phyloP scores from a whole-genome alignment of 2,797 vertebrate species.

The Macropodus opercularis region DNA sequence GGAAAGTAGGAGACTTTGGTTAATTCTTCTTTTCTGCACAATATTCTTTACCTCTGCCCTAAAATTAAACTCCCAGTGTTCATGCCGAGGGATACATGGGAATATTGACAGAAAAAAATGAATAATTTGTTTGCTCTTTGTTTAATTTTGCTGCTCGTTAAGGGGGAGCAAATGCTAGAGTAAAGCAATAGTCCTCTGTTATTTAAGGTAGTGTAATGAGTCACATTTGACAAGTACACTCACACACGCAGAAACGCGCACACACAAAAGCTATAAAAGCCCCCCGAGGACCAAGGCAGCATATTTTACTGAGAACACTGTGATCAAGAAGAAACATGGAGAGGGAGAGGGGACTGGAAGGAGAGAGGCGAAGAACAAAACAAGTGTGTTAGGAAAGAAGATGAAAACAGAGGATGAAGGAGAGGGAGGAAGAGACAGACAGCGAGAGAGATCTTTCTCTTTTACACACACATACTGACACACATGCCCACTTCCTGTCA shows the following conservation, averaged over 20 bases:
- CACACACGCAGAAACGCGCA: conserved; percentile 16
- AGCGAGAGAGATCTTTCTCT: conserved; percentile 9
- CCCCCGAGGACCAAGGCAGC: conserved; percentile 60
- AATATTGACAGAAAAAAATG: conserved; percentile 5
- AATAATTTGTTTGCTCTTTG: conserved; percentile 2
- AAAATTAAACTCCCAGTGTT: conserved; percentile 1
- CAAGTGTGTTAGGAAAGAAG: conserved; percentile 37
- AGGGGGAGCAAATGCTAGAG: conserved; percentile 12
- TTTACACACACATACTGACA: conserved; percentile 1
- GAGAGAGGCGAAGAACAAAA: conserved; percentile 50
- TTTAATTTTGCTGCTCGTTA: conserved; percentile 26
- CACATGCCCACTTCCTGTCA: conserved; percentile 52
- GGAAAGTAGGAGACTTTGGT: neutral
- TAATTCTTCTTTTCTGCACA: too few species aligned
- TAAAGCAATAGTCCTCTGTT: conserved; percentile 34
- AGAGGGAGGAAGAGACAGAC: conserved; percentile 21
- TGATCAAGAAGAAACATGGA: conserved; percentile 68
- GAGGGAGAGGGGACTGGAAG: conserved; percentile 26
- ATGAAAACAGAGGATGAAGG: conserved; percentile 46
- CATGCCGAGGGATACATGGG: neutral
- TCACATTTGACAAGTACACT: conserved; percentile 59
- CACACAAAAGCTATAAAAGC: conserved; percentile 73
- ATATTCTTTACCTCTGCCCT: neutral
- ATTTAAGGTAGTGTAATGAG: conserved; percentile 54
- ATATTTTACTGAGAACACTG: conserved; percentile 63